phyloP scores from a whole-genome alignment of 2,888 invertebrate species.

The Limnephilus marmoratus region DNA sequence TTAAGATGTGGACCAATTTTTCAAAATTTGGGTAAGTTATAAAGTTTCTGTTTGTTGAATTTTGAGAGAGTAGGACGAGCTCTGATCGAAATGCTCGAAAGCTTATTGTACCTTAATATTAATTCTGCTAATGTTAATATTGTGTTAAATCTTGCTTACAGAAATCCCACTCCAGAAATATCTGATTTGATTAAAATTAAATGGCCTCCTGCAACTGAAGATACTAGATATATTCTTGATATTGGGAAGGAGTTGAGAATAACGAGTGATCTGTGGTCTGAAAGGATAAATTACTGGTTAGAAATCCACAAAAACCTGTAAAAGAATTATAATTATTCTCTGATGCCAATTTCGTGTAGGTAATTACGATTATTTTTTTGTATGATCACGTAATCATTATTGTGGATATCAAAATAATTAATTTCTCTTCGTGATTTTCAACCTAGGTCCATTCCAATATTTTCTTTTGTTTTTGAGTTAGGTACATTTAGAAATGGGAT shows the following conservation, averaged over 20 bases:
- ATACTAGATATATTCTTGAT: slow-evolving; percentile 66
- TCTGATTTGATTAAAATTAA: slow-evolving; percentile 40
- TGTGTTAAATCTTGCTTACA: slow-evolving; percentile 12
- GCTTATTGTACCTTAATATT: too few species aligned
- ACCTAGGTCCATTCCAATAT: too few species aligned
- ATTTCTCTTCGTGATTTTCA: too few species aligned
- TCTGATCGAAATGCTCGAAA: too few species aligned
- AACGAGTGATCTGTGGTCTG: slow-evolving; percentile 67
- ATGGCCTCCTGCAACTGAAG: slow-evolving; percentile 54
- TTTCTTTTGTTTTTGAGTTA: too few species aligned
- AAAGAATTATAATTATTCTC: neutral
- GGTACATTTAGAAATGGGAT: too few species aligned
- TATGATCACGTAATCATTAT: too few species aligned
- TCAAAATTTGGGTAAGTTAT: slow-evolving; percentile 75
- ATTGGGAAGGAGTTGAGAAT: slow-evolving; percentile 68
- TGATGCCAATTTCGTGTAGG: neutral
- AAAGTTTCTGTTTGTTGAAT: too few species aligned
- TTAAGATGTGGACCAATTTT: slow-evolving; percentile 81
- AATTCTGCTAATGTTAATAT: neutral
- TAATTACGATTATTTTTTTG: neutral
- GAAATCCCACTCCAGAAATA: slow-evolving; percentile 55
- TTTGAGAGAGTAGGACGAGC: too few species aligned
- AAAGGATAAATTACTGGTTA: slow-evolving; percentile 67
- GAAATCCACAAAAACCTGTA: neutral
- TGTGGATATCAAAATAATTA: too few species aligned